Evolutionary conservation across 2,113 vertebrate genomes (phyloP), one percentile per base, ranked within the genome.

Genomic region (Limnothrissa miodon): DNA sequence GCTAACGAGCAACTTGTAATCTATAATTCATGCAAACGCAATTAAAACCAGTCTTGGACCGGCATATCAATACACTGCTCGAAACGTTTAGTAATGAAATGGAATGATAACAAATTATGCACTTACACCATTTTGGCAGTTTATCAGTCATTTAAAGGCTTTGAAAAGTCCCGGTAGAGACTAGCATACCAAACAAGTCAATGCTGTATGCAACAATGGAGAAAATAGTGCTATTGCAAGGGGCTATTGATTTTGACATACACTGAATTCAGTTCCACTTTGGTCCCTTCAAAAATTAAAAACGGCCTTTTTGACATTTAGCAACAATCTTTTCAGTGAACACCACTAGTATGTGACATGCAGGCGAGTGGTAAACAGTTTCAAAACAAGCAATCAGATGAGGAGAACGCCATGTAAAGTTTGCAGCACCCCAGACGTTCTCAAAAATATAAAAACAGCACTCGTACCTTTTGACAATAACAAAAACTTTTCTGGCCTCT

Each of bases 1-100:
- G 29, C 66, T 74, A 74, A 74, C 13, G 66, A 74, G 66, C 66
- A 74, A 74, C 66, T 74, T 74, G 66, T 74, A 15, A 74, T 74
- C 66, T 74, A 74, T 74, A 15, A 74, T 74, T 74, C 66, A 74
- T 74, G 66, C 25, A 74, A 74, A 33, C 25, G 11, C 66, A 74
- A 74, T 74, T 74, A 74, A 70, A 74, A 15, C 66, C 33, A 33
- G 10, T 15, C 29, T 74, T 74, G 66, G 66, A 74, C 66, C 66
- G 36, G 66, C 66, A 74, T 11, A 74, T 74, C 66, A 74, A 74
- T 17, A 74, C 13, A 74, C 15, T 74, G 33, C 66, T 74, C 10
- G 36, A 74, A 74, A 74, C 33, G 33, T 36, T 74, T 13, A 33
- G 66, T 74, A 74, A 74, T 36, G 66, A 33, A 74, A 66, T 25